Percentiles rank a stretch among this genome's conserved stretches.
phyloP scores from a whole-genome alignment of 2,888 invertebrate species.

The Eristalis arbustorum region DNA sequence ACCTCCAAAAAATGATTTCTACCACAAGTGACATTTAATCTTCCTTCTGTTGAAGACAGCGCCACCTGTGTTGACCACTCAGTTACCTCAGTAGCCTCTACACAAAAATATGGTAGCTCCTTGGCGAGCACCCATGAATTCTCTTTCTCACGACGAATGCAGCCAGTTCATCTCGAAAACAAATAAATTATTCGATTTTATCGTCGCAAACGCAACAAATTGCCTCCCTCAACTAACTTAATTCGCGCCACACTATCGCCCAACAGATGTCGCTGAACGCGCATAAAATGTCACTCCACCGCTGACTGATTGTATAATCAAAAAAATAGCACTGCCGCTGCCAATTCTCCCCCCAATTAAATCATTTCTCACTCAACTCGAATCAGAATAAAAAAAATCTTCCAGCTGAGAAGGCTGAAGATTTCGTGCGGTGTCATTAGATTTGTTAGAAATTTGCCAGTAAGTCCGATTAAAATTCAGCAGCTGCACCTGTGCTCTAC shows the following conservation, averaged over 20 bases:
- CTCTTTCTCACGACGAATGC: neutral
- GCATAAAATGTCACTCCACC: conserved; percentile 29
- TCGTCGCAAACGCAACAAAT: neutral
- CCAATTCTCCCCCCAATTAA: conserved; percentile 5
- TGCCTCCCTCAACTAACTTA: too few relatives aligned
- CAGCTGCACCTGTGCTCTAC: neutral
- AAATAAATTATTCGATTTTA: neutral
- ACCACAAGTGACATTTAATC: neutral
- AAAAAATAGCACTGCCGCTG: conserved; percentile 9
- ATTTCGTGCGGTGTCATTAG: conserved; percentile 72
- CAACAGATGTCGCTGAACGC: conserved; percentile 7
- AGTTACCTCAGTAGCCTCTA: neutral
- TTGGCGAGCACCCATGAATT: too few relatives aligned
- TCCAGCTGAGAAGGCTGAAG: conserved; percentile 81
- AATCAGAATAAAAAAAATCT: conserved; percentile 77
- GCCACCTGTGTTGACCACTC: neutral
- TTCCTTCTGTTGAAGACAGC: neutral
- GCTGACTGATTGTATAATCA: conserved; percentile 49
- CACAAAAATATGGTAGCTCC: too few relatives aligned
- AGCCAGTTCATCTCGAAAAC: rapidly evolving
- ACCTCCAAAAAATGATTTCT: neutral
- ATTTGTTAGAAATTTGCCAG: conserved; percentile 27
- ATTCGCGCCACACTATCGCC: neutral
- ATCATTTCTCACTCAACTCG: conserved; percentile 68
- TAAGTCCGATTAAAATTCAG: conserved; percentile 13